Evolutionary conservation across 2,888 invertebrate genomes (phyloP).

Genomic region (Drosophila bunnanda): DNA sequence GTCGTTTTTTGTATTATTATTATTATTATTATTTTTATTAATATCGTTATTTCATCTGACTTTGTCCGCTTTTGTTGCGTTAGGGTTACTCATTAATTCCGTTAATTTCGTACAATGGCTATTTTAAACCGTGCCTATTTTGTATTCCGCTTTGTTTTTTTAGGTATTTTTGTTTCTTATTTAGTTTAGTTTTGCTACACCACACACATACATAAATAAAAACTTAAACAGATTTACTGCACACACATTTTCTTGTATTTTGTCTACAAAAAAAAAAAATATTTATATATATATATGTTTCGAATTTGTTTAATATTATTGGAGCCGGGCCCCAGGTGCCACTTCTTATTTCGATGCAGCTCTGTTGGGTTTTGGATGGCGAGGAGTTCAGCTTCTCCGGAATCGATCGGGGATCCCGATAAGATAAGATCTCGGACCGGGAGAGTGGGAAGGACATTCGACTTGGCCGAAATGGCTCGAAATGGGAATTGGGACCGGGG

Average conservation of each 20-base stretch:
- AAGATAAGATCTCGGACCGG: slow-evolving; percentile 21
- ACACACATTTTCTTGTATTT: slow-evolving; percentile 58
- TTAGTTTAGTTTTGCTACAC: slow-evolving; percentile 63
- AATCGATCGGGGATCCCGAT: slow-evolving; percentile 1
- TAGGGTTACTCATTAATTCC: slow-evolving; percentile 47
- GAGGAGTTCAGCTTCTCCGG: not conserved
- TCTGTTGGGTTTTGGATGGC: not conserved
- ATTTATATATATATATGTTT: slow-evolving; percentile 19
- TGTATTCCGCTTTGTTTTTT: slow-evolving; percentile 38
- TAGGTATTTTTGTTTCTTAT: slow-evolving; percentile 43
- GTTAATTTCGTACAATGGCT: slow-evolving; percentile 61
- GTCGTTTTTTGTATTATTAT: slow-evolving; percentile 28
- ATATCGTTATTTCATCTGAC: slow-evolving; percentile 49
- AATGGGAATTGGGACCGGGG: slow-evolving; percentile 18
- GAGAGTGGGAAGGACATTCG: not conserved
- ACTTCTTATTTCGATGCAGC: slow-evolving; percentile 2
- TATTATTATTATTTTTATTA: slow-evolving; percentile 35
- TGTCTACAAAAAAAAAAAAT: slow-evolving; percentile 71
- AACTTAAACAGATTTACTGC: slow-evolving; percentile 80
- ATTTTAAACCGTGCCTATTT: slow-evolving; percentile 60
- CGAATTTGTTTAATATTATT: slow-evolving; percentile 29
- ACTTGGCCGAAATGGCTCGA: slow-evolving; percentile 2
- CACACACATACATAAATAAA: slow-evolving; percentile 79
- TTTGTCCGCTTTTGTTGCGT: slow-evolving; percentile 48
- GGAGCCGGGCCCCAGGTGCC: not conserved